Evolutionary conservation across 2,113 vertebrate genomes (phyloP).

Genomic region (Albula glossodonta): DNA sequence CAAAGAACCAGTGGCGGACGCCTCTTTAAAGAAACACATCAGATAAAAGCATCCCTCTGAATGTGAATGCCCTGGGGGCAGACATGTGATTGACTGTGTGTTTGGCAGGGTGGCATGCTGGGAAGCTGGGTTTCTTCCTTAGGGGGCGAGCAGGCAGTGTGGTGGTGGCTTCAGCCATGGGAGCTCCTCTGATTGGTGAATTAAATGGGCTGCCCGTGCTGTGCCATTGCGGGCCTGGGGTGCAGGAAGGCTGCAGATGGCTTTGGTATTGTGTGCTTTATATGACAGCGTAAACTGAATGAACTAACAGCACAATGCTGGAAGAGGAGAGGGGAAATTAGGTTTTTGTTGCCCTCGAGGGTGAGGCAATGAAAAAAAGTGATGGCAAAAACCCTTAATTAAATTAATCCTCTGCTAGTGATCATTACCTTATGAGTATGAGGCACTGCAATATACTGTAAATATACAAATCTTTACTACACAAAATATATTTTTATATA

Average conservation of each 20-base stretch:
- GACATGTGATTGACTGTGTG: not conserved
- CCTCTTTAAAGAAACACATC: slow-evolving; percentile 5
- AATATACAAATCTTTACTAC: no score
- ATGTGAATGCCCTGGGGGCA: slow-evolving; percentile 26
- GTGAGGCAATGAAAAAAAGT: not conserved
- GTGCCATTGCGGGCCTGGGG: not conserved
- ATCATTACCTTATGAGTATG: not conserved
- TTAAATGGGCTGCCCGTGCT: not conserved
- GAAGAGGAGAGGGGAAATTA: not conserved
- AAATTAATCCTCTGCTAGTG: no score
- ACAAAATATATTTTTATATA: no score
- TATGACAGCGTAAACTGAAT: not conserved
- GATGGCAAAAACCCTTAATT: not conserved
- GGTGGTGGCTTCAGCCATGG: no score
- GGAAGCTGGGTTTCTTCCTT: not conserved
- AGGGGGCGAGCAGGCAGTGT: not conserved
- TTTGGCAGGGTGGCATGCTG: not conserved
- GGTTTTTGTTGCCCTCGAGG: not conserved
- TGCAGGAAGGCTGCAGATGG: not conserved
- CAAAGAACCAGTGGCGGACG: slow-evolving; percentile 21
- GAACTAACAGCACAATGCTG: not conserved
- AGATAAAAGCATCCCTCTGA: slow-evolving; percentile 19
- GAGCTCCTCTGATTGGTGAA: not conserved
- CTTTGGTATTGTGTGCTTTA: not conserved
- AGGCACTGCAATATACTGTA: no score